Percentiles rank a stretch among this genome's conserved stretches.
Evolutionary conservation across 2,797 vertebrate species (phyloP).

Genomic region (Gymnopithys bicolor): DNA sequence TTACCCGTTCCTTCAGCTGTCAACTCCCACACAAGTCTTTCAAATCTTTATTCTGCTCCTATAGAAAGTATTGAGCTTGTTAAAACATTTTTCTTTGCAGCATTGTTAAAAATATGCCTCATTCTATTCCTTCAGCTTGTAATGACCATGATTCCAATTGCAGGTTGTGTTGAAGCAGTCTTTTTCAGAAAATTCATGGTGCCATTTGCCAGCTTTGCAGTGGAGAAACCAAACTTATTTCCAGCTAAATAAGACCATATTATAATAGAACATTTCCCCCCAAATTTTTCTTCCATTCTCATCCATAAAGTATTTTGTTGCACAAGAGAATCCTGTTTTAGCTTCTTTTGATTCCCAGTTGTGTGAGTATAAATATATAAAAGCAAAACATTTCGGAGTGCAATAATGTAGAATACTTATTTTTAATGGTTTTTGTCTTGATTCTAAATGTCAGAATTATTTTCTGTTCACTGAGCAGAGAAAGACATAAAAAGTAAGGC

Average conservation of each 20-base stretch:
- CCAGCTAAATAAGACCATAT: rapidly evolving
- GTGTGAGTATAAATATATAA: background rate
- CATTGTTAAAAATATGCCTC: background rate
- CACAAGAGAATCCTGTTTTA: background rate
- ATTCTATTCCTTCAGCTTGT: background rate
- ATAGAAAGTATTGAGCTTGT: background rate
- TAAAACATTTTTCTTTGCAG: background rate
- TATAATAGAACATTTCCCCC: background rate
- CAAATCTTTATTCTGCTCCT: background rate
- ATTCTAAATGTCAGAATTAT: background rate
- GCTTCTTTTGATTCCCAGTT: background rate
- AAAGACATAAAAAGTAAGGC: background rate
- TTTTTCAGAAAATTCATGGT: background rate
- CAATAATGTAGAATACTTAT: background rate
- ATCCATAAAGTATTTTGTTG: background rate
- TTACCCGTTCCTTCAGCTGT: background rate
- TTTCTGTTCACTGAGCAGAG: background rate
- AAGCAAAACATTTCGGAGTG: background rate
- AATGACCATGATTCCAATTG: background rate
- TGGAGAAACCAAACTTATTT: background rate
- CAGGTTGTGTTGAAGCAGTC: background rate
- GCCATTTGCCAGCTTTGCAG: background rate
- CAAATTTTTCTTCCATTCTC: background rate
- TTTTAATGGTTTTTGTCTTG: background rate
- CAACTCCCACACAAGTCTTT: background rate